Percentiles rank a stretch among this genome's conserved stretches.
Evolutionary conservation across 2,888 invertebrate genomes (phyloP).

Genomic region (Ophion ellenae): DNA sequence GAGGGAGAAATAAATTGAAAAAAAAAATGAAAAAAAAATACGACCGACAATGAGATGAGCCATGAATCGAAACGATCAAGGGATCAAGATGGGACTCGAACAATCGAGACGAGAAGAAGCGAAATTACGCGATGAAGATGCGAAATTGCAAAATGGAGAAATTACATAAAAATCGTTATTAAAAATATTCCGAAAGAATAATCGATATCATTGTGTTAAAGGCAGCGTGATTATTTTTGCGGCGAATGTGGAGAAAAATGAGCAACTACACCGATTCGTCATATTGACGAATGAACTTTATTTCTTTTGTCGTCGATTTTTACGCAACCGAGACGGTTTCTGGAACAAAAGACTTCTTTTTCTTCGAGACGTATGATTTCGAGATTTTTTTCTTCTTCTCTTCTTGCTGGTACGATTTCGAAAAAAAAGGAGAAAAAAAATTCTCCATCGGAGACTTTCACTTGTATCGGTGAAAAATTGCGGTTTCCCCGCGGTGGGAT

Average conservation of each 20-base stretch:
- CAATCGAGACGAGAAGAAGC: not conserved
- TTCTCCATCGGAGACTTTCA: not conserved
- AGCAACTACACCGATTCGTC: not conserved
- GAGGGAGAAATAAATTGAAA: constrained; percentile 20
- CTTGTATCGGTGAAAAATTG: not conserved
- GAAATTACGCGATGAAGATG: not conserved
- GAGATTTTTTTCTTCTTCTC: not conserved
- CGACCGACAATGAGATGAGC: not conserved
- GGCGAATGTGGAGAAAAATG: not conserved
- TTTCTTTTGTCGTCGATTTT: not conserved
- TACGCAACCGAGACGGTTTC: not conserved
- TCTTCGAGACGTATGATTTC: no score
- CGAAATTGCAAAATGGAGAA: constrained; percentile 1
- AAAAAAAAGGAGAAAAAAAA: not conserved
- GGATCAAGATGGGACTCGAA: constrained; percentile 2
- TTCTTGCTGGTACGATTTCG: not conserved
- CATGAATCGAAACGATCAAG: not conserved
- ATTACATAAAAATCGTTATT: not conserved
- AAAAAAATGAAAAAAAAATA: not conserved
- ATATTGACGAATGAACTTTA: not conserved
- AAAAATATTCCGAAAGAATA: not conserved
- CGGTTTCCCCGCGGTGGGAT: not conserved
- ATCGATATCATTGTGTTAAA: not conserved
- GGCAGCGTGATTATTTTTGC: not conserved
- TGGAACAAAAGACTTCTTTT: not conserved